Percentiles rank a stretch among this genome's conserved stretches.
These are phyloP conservation scores for Lynx canadensis DNA, from an alignment of 2,113 vertebrate genomes.

Conservation along the genomic window DNA sequence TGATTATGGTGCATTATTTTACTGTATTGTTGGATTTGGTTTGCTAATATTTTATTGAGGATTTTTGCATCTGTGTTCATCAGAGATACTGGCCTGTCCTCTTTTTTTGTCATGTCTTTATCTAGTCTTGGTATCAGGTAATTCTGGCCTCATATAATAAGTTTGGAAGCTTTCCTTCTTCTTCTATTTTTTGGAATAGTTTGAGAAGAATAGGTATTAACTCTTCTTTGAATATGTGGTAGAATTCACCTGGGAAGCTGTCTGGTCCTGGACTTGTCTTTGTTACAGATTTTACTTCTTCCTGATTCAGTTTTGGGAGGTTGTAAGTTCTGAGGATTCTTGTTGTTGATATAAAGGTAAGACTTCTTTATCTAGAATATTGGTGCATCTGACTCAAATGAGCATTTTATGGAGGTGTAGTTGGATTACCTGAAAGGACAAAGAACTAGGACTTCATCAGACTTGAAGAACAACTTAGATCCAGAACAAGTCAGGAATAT, in stretches of 20 bases:
- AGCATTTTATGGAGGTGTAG: not conserved
- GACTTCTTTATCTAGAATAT: not conserved
- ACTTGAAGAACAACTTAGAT: not conserved
- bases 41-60: not conserved
- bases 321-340: not conserved
- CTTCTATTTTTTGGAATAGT: not conserved
- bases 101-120: not conserved
- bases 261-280: not conserved
- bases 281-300: not conserved
- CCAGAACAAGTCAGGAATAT: not conserved
- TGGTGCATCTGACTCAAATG: not conserved
- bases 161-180: not conserved
- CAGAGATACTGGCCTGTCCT: not conserved
- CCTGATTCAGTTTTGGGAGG: not conserved
- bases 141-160: not conserved
- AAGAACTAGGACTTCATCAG: not conserved
- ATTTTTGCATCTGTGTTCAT: not conserved
- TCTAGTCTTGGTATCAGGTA: not conserved
- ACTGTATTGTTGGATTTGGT: not conserved
- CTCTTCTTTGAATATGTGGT: not conserved
- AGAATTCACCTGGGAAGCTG: not conserved
- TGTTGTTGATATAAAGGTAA: not conserved
- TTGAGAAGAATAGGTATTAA: not conserved
- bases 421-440: not conserved
- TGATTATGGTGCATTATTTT: not conserved